Conservation (phyloP, 2,888 invertebrate genomes). For the Camptogramma bilineatum region DNA sequence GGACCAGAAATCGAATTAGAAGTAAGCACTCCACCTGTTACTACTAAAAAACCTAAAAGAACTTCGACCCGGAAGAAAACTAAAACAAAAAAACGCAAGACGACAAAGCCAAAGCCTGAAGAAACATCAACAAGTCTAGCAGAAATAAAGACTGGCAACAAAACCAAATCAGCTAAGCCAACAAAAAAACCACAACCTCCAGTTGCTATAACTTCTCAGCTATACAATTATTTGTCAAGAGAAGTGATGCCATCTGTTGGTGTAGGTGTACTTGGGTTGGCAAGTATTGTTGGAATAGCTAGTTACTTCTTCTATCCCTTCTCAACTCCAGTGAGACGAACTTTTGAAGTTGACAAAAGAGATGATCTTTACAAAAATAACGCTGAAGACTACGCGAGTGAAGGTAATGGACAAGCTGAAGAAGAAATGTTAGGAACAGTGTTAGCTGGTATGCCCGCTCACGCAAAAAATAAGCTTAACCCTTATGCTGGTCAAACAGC, state of each 20-base stretch:
- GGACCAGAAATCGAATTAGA: slow-evolving; percentile 81
- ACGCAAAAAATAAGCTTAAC: slow-evolving; percentile 76
- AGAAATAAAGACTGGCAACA: slow-evolving; percentile 82
- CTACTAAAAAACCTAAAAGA: slow-evolving; percentile 81
- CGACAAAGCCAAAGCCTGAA: slow-evolving; percentile 72
- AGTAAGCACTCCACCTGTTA: slow-evolving; percentile 75
- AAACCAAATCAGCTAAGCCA: slow-evolving; percentile 77
- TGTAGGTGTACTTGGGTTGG: slow-evolving; percentile 90
- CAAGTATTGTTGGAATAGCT: slow-evolving; percentile 90
- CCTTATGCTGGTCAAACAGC: slow-evolving; percentile 78
- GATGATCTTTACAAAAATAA: slow-evolving; percentile 89
- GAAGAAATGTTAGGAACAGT: slow-evolving; percentile 92
- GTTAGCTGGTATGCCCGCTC: slow-evolving; percentile 88
- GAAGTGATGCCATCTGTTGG: slow-evolving; percentile 94
- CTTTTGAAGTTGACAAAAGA: slow-evolving; percentile 87
- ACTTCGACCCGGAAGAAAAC: slow-evolving; percentile 80
- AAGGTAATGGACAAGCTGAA: slow-evolving; percentile 89
- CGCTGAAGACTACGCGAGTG: slow-evolving; percentile 87
- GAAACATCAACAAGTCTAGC: slow-evolving; percentile 57
- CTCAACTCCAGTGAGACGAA: slow-evolving; percentile 87
- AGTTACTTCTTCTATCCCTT: slow-evolving; percentile 92
- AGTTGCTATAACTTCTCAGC: slow-evolving; percentile 89
- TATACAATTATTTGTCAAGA: slow-evolving; percentile 91
- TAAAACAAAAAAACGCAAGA: slow-evolving; percentile 87
- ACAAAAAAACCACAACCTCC: slow-evolving; percentile 67